Conservation (phyloP, 2,888 invertebrate genomes). For the Hypercompe scribonia region DNA sequence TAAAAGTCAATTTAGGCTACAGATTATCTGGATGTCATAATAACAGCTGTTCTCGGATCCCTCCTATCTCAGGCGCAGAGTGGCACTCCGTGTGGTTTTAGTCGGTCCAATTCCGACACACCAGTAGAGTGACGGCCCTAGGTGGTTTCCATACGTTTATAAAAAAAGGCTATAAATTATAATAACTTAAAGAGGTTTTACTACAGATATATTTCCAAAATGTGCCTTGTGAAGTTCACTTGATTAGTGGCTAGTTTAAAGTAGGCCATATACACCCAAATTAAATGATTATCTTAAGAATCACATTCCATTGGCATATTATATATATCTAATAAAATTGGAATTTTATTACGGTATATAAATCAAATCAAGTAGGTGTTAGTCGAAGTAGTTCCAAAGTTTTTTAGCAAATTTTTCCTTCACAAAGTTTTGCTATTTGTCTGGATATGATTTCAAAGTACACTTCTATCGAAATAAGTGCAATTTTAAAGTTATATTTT, state of each 20-base stretch:
- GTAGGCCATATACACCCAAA: constrained; percentile 18
- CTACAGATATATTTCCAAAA: neutral
- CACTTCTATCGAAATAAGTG: constrained; percentile 38
- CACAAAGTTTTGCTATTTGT: constrained; percentile 68
- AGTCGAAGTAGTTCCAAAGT: constrained; percentile 67
- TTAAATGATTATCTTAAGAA: constrained; percentile 40
- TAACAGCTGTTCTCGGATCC: too few relatives aligned
- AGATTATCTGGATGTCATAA: too few relatives aligned
- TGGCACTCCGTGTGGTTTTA: too few relatives aligned
- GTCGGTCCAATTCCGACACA: too few relatives aligned
- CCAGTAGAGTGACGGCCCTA: too few relatives aligned
- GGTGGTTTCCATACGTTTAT: too few relatives aligned
- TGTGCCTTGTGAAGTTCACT: neutral
- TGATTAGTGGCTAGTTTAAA: constrained; percentile 7
- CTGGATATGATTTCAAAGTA: constrained; percentile 48
- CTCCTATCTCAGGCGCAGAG: too few relatives aligned
- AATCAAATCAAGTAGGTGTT: constrained; percentile 70
- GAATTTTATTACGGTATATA: constrained; percentile 61
- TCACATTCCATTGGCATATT: constrained; percentile 51
- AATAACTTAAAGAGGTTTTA: neutral
- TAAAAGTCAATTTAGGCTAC: neutral
- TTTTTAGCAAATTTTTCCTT: constrained; percentile 66
- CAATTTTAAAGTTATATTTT: constrained; percentile 22
- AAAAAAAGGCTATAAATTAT: neutral
- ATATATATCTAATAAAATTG: constrained; percentile 59